Conservation (phyloP, 2,888 invertebrate genomes). For the Chrysotoxum bicinctum region DNA sequence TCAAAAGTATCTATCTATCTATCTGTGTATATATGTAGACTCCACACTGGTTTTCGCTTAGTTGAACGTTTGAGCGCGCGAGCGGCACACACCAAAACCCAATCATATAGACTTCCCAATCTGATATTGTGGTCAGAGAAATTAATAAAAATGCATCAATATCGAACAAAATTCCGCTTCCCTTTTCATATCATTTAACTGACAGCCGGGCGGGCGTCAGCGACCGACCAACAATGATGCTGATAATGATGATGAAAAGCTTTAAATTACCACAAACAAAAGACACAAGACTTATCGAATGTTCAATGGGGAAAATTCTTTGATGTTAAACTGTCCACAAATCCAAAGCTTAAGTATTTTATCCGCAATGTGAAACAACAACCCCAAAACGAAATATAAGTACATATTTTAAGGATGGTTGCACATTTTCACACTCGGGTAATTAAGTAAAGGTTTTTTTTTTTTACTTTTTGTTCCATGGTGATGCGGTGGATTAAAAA, state of each 20-base stretch:
- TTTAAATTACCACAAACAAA: conserved; percentile 32
- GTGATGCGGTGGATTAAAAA: conserved; percentile 42
- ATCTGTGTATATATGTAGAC: not conserved
- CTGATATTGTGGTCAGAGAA: conserved; percentile 52
- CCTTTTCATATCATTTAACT: not conserved
- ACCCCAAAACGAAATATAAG: conserved; percentile 34
- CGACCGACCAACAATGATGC: not conserved
- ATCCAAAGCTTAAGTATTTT: not conserved
- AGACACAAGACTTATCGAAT: not conserved
- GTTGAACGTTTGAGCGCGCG: conserved; percentile 25
- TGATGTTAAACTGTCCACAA: conserved; percentile 49
- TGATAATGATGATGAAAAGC: conserved; percentile 6
- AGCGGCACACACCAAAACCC: conserved; percentile 62
- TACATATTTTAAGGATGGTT: conserved; percentile 55
- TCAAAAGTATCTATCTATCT: conserved; percentile 16
- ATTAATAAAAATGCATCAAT: conserved; percentile 59
- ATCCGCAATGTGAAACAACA: not conserved
- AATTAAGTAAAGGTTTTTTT: conserved; percentile 48
- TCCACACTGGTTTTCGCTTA: conserved; percentile 22
- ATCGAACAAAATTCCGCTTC: conserved; percentile 5
- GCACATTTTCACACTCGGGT: conserved; percentile 66
- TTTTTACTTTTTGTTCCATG: not conserved
- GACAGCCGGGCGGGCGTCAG: not conserved
- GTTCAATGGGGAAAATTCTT: conserved; percentile 16
- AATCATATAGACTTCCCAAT: conserved; percentile 35